A percentile compares a stretch with the other conserved stretches of the same genome.
phyloP scores from a whole-genome alignment of 2,113 vertebrate genomes.

The Pteruthius melanotis region DNA sequence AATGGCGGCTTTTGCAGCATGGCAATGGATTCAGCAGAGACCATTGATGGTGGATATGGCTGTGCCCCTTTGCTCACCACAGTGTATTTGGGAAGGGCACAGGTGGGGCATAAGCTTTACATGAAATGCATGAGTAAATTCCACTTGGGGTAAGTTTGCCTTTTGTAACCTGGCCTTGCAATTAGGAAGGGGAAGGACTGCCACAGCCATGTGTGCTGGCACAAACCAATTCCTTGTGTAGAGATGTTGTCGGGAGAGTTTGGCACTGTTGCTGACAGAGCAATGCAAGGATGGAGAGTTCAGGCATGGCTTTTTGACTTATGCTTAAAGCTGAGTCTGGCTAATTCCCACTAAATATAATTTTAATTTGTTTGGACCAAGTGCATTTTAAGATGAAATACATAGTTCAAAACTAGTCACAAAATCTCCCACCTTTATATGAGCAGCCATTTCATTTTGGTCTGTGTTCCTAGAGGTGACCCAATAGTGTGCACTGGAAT shows the following conservation, averaged over 20 bases:
- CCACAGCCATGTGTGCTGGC: background rate
- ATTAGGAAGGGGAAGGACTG: background rate
- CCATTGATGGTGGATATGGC: rapidly evolving
- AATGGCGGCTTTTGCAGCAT: background rate
- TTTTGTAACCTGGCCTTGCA: background rate
- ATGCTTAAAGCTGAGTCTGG: background rate
- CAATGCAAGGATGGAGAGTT: background rate
- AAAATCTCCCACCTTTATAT: background rate
- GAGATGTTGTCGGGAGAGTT: background rate
- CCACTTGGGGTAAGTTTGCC: background rate
- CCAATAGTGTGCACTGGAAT: background rate
- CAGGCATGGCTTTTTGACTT: background rate
- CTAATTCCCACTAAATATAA: background rate
- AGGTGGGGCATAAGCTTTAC: background rate
- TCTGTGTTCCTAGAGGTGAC: background rate
- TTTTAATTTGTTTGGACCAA: background rate
- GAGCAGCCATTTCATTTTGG: background rate
- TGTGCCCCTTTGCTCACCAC: background rate
- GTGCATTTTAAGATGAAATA: background rate
- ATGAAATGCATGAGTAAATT: background rate
- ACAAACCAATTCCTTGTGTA: background rate
- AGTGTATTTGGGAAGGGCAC: background rate
- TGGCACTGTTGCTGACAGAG: rapidly evolving
- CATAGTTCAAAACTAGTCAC: background rate
- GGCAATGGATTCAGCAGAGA: background rate